Evolutionary conservation across 1,140 invertebrate genomes (phyloP).

Genomic region (Calephelis virginiensis): DNA sequence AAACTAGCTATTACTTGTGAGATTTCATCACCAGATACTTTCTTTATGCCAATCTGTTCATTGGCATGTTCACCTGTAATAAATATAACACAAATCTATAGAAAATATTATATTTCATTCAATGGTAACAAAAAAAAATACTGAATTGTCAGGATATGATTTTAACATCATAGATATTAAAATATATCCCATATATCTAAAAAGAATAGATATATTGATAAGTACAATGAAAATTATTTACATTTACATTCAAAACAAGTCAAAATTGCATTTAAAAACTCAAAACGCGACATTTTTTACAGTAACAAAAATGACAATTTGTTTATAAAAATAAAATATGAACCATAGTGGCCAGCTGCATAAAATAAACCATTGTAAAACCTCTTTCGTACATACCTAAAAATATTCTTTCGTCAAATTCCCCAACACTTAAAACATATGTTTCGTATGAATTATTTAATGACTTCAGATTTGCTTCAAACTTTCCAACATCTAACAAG

Average conservation of each 20-base stretch:
- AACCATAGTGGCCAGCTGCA: conserved; percentile 14
- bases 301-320: conserved; percentile 12
- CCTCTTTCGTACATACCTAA: conserved; percentile 79
- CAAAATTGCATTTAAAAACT: conserved; percentile 45
- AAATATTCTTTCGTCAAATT: conserved; percentile 98
- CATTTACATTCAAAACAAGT: conserved; percentile 41
- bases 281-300: conserved; percentile 41
- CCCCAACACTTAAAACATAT: conserved; percentile 93
- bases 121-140: not conserved
- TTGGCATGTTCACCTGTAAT: conserved; percentile 76
- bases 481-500: conserved; percentile 84
- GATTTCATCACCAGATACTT: conserved; percentile 65
- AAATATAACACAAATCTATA: conserved; percentile 20
- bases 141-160: no score
- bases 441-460: conserved; percentile 94
- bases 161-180: no score
- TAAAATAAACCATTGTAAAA: conserved; percentile 13
- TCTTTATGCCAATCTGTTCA: conserved; percentile 85
- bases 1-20: conserved; percentile 68
- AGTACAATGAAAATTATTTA: not conserved
- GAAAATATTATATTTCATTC: not conserved
- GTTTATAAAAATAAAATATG: not conserved
- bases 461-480: conserved; percentile 90
- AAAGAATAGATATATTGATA: no score
- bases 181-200: no score